Conservation (phyloP, 2,888 invertebrate genomes). For the Acanthosepion esculentum region DNA sequence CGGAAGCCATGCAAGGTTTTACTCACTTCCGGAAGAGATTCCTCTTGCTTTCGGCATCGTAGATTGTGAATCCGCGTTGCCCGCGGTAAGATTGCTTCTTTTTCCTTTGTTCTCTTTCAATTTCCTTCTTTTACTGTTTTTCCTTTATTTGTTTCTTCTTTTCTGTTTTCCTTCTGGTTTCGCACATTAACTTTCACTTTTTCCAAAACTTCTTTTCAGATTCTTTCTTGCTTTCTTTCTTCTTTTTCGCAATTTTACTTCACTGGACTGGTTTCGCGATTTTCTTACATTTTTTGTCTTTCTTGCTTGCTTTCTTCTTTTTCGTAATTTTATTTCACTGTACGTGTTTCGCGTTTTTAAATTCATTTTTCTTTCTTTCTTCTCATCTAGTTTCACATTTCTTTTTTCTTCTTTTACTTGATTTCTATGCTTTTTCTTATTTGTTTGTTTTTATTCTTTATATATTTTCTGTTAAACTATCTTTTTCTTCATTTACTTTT, state of each 20-base stretch:
- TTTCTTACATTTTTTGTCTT: not conserved
- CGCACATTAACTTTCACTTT: not conserved
- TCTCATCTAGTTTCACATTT: no score
- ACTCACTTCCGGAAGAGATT: not conserved
- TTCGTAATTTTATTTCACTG: not conserved
- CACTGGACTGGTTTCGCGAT: no score
- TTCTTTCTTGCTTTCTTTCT: not conserved
- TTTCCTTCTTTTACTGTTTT: not conserved
- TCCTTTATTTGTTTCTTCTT: not conserved
- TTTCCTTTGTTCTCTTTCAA: not conserved
- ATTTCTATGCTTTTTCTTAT: no score
- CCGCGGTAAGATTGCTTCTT: not conserved
- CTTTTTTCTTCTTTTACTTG: no score
- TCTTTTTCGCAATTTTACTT: no score
- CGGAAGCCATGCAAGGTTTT: conserved; percentile 1
- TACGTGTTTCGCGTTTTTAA: no score
- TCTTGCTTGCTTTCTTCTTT: not conserved
- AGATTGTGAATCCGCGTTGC: not conserved
- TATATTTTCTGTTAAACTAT: no score
- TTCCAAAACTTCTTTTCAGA: not conserved
- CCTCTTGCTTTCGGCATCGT: not conserved
- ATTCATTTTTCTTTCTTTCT: no score
- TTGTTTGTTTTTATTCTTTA: no score
- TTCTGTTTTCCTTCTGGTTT: not conserved
- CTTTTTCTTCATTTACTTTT: no score